A percentile compares a stretch with the other conserved stretches of the same genome.
These are phyloP conservation scores for Istiophorus platypterus DNA, from an alignment of 2,113 vertebrate species.

Conservation along the genomic window DNA sequence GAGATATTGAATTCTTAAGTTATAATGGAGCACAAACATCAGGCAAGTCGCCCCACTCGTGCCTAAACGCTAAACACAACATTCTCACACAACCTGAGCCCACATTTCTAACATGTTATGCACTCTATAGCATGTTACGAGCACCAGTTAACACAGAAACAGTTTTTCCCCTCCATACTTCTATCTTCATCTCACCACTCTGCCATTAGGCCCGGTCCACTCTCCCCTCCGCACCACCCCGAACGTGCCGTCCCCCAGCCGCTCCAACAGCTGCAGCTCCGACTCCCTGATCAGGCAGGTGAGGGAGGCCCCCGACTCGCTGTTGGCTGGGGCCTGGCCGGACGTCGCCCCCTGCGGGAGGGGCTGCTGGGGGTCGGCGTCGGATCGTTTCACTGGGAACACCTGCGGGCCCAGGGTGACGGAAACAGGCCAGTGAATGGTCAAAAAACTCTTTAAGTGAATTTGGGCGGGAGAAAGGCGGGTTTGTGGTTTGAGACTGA, in stretches of 20 bases:
- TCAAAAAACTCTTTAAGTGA: not conserved
- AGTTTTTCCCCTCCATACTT: not conserved
- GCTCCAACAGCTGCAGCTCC: conserved; percentile 93
- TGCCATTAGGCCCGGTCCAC: conserved; percentile 90
- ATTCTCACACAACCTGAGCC: too few species aligned
- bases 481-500: not conserved
- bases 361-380: conserved; percentile 86
- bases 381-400: conserved; percentile 94
- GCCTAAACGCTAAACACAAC: too few species aligned
- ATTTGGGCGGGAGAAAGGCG: not conserved
- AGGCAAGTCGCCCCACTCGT: too few species aligned
- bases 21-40: too few species aligned
- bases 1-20: too few species aligned
- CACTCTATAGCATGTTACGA: not conserved
- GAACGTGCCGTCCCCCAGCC: conserved; percentile 95
- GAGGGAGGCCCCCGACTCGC: conserved; percentile 84
- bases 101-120: not conserved
- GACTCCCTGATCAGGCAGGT: conserved; percentile 96
- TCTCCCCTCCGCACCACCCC: conserved; percentile 96
- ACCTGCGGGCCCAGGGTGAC: conserved; percentile 83
- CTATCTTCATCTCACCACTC: conserved; percentile 87
- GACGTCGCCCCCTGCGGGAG: conserved; percentile 85
- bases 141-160: not conserved
- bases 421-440: too few species aligned
- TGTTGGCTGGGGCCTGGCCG: conserved; percentile 40